Evolutionary conservation across 2,888 invertebrate species (phyloP), one percentile per base, ranked within the genome.

Genomic region (Drosophila picticornis): DNA sequence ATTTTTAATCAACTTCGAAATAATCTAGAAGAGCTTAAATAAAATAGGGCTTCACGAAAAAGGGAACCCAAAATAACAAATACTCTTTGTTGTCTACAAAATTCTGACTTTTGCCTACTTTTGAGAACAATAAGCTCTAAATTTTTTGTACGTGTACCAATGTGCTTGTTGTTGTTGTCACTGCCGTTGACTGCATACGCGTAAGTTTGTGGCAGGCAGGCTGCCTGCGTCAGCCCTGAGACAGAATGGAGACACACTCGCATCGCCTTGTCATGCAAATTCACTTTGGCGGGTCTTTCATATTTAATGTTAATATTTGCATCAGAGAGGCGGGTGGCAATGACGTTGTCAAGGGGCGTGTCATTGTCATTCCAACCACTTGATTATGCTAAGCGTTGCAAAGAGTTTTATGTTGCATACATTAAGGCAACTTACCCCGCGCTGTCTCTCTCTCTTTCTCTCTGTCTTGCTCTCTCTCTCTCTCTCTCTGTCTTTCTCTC

Each of bases 241-340:
- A 91, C 91, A 83, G 67, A 60, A 63, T 67, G 91, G 90, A 91
- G 91, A 86, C 91, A 34, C 38, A 22, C 46, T 61, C 25, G 67
- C 25, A 59, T 52, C 70, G 84, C 84, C 90, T 88, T 90, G 90
- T 89, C 84, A 88, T 90, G 88, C 84, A 89, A 90, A 88, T 90
- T 90, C 67, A 60, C 78, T 80, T 81, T 90, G 85, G 77, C 84
- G 75, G 72, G 77, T 73, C 84, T 88, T 86, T 88, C 86, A 90
- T 78, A 88, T 88, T 88, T 90, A 83, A 90, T 88, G 83, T 84
- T 84, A 89, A 83, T 87, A 77, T 88, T 84, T 80, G 51, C 77
- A 67, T 56, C 38, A 13, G 58, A 72, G 66, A 56, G 57, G 31
- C 31, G 58, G 57, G 31, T 25, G 40, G 61, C 51, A 25, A 64